Evolutionary conservation across 2,797 vertebrate genomes (phyloP), one percentile per base, ranked within the genome.

Genomic region (Rousettus madagascariensis): DNA sequence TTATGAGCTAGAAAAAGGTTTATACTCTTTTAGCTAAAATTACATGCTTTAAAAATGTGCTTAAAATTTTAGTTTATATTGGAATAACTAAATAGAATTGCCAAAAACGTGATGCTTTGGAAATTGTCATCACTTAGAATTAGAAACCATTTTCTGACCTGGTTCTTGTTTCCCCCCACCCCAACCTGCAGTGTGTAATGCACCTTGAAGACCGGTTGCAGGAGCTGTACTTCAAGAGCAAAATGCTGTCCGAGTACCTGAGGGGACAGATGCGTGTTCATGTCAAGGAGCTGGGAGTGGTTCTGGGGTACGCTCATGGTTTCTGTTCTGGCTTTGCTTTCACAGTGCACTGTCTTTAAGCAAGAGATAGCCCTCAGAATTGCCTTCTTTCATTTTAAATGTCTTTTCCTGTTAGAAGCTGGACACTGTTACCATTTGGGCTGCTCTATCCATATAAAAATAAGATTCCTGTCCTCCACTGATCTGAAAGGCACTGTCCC

Each of bases 211-310:
- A 99, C 97, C 99, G 99, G 20, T 98, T 99, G 96, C 99, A 99
- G 98, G 99, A 99, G 96, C 99, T 99, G 46, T 99, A 99, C 97
- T 99, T 99, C 97, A 99, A 99, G 97, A 99, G 99, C 96, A 99
- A 99, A 98, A 99, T 99, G 99, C 98, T 99, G 86, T 99, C 99
- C 0, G 99, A 99, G 97, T 99, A 99, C 98, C 98, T 99, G 84
- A 99, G 99, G 98, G 99, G 99, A 87, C 99, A 99, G 98, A 99
- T 99, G 78, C 98, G 99, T 98, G 99, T 99, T 96, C 99, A 99
- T 0, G 99, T 99, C 92, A 99, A 99, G 97, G 99, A 99, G 96
- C 97, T 99, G 95, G 99, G 99, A 94, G 98, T 99, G 98, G 99
- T 99, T 75, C 98, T 99, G 79, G 99, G 99, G 99, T 99, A 98